Percentiles rank a stretch among this genome's conserved stretches.
These are phyloP conservation scores for Eumacrocentrus americanus DNA, from an alignment of 2,888 invertebrate species.

Conservation along the genomic window DNA sequence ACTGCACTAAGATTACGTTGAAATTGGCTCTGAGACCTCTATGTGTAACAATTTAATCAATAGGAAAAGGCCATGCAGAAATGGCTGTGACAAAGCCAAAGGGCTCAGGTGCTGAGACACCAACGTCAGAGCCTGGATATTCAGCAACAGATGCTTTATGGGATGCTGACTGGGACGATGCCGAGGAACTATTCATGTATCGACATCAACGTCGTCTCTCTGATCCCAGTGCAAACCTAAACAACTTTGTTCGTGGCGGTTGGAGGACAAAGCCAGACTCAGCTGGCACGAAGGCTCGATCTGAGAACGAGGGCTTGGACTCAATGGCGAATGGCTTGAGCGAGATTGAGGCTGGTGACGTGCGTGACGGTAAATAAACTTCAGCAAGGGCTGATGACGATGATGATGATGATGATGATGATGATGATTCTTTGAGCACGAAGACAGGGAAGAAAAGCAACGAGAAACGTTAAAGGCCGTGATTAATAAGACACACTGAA, in stretches of 20 bases:
- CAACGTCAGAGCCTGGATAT: constrained; percentile 88
- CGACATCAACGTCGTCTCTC: constrained; percentile 84
- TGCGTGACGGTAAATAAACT: constrained; percentile 79
- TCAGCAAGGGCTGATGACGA: neutral
- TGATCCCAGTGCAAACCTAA: constrained; percentile 91
- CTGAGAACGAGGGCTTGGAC: constrained; percentile 92
- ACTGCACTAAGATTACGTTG: too few relatives aligned
- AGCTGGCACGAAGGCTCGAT: constrained; percentile 72
- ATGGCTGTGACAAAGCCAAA: constrained; percentile 95
- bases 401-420: constrained; percentile 4
- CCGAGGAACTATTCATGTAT: constrained; percentile 83
- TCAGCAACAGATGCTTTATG: constrained; percentile 82
- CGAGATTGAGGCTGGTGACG: constrained; percentile 93
- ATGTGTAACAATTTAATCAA: neutral
- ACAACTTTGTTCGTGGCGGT: constrained; percentile 82
- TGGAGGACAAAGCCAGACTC: constrained; percentile 73
- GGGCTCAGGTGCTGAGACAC: constrained; percentile 93
- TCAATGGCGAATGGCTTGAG: constrained; percentile 81
- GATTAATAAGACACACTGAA: too few relatives aligned
- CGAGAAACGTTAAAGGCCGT: constrained; percentile 12
- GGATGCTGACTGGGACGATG: constrained; percentile 90
- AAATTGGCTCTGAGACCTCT: too few relatives aligned
- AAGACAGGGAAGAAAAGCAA: constrained; percentile 18
- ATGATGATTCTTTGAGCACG: too few relatives aligned
- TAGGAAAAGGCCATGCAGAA: constrained; percentile 89